Percentiles rank a stretch among this genome's conserved stretches.
Evolutionary conservation across 2,797 vertebrate species (phyloP).

Genomic region (Momotus momota): DNA sequence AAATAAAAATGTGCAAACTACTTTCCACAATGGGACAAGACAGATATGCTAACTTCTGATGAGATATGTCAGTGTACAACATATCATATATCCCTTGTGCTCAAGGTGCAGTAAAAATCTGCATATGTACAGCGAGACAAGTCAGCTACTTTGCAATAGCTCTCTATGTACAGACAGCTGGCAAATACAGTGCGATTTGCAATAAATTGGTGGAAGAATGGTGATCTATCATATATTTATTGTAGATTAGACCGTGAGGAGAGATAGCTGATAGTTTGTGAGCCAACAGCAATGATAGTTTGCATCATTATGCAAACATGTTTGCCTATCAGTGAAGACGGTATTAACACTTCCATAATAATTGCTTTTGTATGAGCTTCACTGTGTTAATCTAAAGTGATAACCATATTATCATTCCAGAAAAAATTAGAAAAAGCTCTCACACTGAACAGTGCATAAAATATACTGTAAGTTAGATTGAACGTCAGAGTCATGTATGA

Average conservation of each 20-base stretch:
- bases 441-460: neutral
- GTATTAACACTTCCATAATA: neutral
- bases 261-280: neutral
- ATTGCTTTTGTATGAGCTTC: neutral
- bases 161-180: neutral
- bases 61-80: neutral
- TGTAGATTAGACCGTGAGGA: neutral
- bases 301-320: neutral
- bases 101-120: neutral
- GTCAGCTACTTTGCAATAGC: neutral
- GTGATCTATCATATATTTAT: neutral
- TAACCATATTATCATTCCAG: neutral
- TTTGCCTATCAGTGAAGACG: neutral
- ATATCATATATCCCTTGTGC: neutral
- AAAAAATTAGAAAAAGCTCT: neutral
- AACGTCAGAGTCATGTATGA: neutral
- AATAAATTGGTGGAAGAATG: neutral
- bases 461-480: neutral
- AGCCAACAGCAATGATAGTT: rapidly evolving
- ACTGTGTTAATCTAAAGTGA: neutral
- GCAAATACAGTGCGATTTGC: neutral
- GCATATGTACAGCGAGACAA: neutral
- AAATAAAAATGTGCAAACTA: neutral
- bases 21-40: neutral
- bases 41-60: neutral